Base-by-base conservation (phyloP, 2,888 invertebrate genomes). In the Oligia strigilis region DNA sequence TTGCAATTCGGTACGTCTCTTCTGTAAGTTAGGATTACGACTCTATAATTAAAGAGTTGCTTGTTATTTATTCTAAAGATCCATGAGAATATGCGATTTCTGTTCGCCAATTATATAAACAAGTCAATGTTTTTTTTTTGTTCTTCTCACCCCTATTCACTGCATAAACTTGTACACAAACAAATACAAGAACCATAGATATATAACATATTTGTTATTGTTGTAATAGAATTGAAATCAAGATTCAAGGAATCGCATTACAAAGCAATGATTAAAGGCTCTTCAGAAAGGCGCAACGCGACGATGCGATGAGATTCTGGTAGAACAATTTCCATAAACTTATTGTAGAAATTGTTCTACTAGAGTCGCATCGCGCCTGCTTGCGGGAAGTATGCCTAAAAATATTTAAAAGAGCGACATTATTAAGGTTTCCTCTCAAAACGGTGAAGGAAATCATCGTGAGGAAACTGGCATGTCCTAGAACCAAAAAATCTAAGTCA, bases 111-210 rank as follows among this genome's bases (percentile, higher is more conserved):
- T 60, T 14, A 62, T 46, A 62, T 8, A 13, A 77, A 78, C 9
- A 19, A 76, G 71, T 66, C 43, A 66, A 78, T 66, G 1, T 43
- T 65, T 67, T 67, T 6, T 55, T 29, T 29, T 29, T 0, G 29
- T 29, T 29, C 29, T 83, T 52, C 17, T 2, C 43, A 46, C 17
- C 84, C 40, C 23, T 83, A 29, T 49, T n/a, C 13, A 66, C 9
- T 29, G n/a, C 58, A n/a, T 29, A n/a, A 13, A 55, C 49, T 64
- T 65, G 55, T 11, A n/a, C 23, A 19, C 36, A 62, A 60, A 60
- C 29, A 62, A 62, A 67, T 13, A 55, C 19, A n/a, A 58, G 13
- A 2, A n/a, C n/a, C 17, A 2, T 43, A 36, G 2, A 55, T 52
- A 66, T n/a, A 64, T 60, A 82, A 64, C 6, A 14, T 40, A 0